Percentiles rank a stretch among this genome's conserved stretches.
Conservation (phyloP, 1,140 invertebrate genomes). For the Nylanderia fulva region DNA sequence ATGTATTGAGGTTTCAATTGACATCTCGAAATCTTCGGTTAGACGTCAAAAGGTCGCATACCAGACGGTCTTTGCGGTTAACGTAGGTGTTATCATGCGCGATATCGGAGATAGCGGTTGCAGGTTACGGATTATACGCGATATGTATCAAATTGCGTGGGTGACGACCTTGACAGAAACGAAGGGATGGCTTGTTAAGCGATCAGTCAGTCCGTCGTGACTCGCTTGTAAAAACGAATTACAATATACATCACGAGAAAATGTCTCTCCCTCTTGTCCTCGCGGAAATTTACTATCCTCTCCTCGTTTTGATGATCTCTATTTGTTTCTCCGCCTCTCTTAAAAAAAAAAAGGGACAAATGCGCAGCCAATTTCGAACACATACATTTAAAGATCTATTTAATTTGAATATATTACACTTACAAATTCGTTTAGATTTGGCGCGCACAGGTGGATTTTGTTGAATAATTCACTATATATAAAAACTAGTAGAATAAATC, state of each 20-base stretch:
- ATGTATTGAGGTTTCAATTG: not conserved
- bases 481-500: not conserved
- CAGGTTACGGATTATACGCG: slow-evolving; percentile 23
- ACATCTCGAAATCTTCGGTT: slow-evolving; percentile 5
- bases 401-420: not conserved
- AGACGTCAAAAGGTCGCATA: slow-evolving; percentile 8
- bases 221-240: slow-evolving; percentile 34
- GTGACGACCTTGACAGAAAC: slow-evolving; percentile 33
- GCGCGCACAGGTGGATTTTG: not conserved
- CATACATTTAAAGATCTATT: not conserved
- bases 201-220: slow-evolving; percentile 31
- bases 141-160: slow-evolving; percentile 44
- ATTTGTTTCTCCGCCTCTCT: not conserved
- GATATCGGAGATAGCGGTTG: slow-evolving; percentile 17
- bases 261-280: not conserved
- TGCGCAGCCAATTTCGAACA: not conserved
- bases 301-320: not conserved
- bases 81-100: slow-evolving; percentile 43
- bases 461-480: not conserved
- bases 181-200: slow-evolving; percentile 23
- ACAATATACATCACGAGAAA: not conserved
- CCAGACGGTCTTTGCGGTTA: slow-evolving; percentile 41
- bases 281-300: slow-evolving; percentile 18
- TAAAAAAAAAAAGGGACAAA: not conserved
- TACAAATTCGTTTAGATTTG: not conserved